Evolutionary conservation across 2,113 vertebrate genomes (phyloP).

Genomic region (Noturus placidus): DNA sequence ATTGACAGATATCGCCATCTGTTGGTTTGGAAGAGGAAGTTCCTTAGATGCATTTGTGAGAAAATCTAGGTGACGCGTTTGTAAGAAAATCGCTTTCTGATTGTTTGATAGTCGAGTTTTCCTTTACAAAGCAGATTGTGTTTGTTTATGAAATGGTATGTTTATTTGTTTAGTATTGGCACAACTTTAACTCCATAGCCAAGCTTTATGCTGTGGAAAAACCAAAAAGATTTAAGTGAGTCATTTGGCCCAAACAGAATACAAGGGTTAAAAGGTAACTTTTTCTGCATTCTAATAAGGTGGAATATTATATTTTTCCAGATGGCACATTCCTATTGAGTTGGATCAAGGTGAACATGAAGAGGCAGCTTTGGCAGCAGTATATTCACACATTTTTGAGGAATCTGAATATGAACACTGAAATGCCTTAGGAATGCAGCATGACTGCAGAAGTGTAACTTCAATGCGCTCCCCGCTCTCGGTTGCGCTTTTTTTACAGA

Average conservation of each 20-base stretch:
- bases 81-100: no score
- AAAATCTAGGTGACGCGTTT: no score
- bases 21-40: no score
- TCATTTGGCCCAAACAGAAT: background rate
- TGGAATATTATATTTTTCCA: conserved; percentile 1
- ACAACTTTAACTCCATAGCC: no score
- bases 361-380: background rate
- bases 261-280: background rate
- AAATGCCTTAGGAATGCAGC: conserved; percentile 24
- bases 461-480: background rate
- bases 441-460: conserved; percentile 41
- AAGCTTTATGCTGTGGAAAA: background rate
- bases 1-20: no score
- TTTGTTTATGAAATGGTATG: no score
- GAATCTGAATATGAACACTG: conserved; percentile 29
- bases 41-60: no score
- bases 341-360: conserved; percentile 20
- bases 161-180: no score
- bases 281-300: background rate
- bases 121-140: no score
- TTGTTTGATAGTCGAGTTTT: no score
- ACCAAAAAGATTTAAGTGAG: background rate
- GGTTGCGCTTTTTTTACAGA: background rate
- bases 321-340: conserved; percentile 7
- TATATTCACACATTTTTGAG: conserved; percentile 19